These are phyloP conservation scores for Octodon degus DNA, from an alignment of 2,113 vertebrate genomes.

Conservation along the genomic window DNA sequence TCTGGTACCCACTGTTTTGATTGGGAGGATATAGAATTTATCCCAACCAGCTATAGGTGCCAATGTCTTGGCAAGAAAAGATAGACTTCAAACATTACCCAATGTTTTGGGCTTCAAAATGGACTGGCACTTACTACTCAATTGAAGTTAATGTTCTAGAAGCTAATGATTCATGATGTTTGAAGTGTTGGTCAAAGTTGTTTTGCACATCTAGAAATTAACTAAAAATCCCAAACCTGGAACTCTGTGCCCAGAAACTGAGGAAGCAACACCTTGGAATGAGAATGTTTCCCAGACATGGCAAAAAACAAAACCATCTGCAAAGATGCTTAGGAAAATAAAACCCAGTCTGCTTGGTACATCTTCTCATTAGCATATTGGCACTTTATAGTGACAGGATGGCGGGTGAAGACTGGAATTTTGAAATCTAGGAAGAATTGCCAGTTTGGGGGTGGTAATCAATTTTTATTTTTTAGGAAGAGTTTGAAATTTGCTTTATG, in stretches of 20 bases:
- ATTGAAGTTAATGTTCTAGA: slow-evolving; percentile 67
- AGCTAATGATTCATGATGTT: slow-evolving; percentile 73
- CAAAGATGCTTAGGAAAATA: background rate
- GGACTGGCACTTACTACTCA: slow-evolving; percentile 68
- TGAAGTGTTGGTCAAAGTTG: slow-evolving; percentile 54
- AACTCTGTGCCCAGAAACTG: background rate
- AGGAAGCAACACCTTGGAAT: background rate
- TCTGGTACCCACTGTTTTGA: slow-evolving; percentile 66
- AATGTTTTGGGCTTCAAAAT: slow-evolving; percentile 75
- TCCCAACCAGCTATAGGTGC: slow-evolving; percentile 76
- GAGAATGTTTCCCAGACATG: background rate
- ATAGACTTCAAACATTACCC: slow-evolving; percentile 78
- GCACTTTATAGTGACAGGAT: background rate
- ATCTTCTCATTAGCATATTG: background rate
- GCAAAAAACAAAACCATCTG: background rate
- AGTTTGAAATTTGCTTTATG: background rate
- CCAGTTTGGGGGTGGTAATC: background rate
- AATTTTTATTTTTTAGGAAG: slow-evolving; percentile 50
- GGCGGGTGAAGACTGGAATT: background rate
- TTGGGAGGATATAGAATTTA: slow-evolving; percentile 78
- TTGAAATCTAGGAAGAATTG: slow-evolving; percentile 27
- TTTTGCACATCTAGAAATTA: slow-evolving; percentile 76
- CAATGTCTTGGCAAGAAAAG: slow-evolving; percentile 79
- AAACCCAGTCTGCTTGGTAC: too few relatives aligned
- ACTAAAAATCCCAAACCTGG: slow-evolving; percentile 67